Evolutionary conservation across 2,113 vertebrate genomes (phyloP).

Genomic region (Cyrtonyx montezumae): DNA sequence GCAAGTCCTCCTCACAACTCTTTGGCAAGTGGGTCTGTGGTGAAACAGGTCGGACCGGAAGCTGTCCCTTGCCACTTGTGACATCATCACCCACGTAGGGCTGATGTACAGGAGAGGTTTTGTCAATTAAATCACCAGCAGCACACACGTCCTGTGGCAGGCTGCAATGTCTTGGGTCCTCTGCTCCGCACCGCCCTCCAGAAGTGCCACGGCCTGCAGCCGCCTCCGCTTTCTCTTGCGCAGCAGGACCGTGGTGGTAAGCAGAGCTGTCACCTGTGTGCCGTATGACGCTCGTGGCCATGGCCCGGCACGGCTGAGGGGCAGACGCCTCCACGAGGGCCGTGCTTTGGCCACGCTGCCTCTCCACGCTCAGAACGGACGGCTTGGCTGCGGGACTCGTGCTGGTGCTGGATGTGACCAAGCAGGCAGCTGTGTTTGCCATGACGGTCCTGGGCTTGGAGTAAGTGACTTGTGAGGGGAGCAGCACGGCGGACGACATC

Average conservation of each 20-base stretch:
- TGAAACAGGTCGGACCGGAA: background rate
- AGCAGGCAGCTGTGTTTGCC: conserved; percentile 49
- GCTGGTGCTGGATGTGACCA: background rate
- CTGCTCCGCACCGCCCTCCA: background rate
- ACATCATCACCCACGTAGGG: conserved; percentile 29
- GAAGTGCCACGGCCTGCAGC: background rate
- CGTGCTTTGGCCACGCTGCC: conserved; percentile 36
- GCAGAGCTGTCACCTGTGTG: conserved; percentile 83
- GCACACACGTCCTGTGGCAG: conserved; percentile 2
- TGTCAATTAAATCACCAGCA: background rate
- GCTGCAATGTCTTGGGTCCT: background rate
- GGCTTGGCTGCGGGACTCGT: conserved; percentile 11
- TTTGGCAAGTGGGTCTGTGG: conserved; percentile 59
- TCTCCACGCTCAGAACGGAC: conserved; percentile 33
- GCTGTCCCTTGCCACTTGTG: conserved; percentile 33
- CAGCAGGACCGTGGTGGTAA: conserved; percentile 74
- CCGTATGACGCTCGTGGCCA: conserved; percentile 89
- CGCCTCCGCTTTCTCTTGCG: background rate
- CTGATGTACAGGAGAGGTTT: conserved; percentile 22
- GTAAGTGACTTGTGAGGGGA: conserved; percentile 75
- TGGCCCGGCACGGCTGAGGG: conserved; percentile 75
- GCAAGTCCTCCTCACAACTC: conserved; percentile 69
- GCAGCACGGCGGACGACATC: conserved; percentile 67
- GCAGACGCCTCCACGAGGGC: conserved; percentile 19
- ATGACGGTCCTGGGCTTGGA: conserved; percentile 68